phyloP scores from a whole-genome alignment of 2,888 invertebrate species.

The Prenolepis imparis region DNA sequence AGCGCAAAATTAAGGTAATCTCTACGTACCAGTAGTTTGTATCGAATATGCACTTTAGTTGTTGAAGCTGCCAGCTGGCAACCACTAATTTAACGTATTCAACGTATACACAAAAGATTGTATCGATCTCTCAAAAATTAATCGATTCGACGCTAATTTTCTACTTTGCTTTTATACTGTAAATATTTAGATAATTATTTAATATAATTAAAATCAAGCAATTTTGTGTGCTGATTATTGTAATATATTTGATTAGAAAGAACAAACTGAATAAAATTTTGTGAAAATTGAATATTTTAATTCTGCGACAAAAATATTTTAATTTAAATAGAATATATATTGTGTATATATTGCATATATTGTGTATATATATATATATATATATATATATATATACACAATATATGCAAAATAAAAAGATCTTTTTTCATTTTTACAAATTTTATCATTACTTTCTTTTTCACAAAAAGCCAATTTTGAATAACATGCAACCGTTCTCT shows the following conservation, averaged over 20 bases:
- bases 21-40: conserved; percentile 69
- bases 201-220: background rate
- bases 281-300: conserved; percentile 27
- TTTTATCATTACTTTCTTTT: conserved; percentile 6
- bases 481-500: conserved; percentile 25
- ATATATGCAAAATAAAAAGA: too few species aligned
- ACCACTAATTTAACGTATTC: conserved; percentile 70
- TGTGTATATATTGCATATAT: too few species aligned
- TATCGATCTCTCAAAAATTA: background rate
- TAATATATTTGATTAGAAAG: conserved; percentile 15
- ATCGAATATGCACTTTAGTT: conserved; percentile 62
- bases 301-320: too few species aligned
- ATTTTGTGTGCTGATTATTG: background rate
- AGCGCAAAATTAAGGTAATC: conserved; percentile 73
- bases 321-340: too few species aligned
- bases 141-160: background rate
- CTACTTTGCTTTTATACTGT: background rate
- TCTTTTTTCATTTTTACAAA: conserved; percentile 15
- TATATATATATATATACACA: too few species aligned
- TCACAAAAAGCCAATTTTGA: conserved; percentile 23
- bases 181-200: background rate
- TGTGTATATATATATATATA: too few species aligned
- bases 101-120: conserved; percentile 45
- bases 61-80: conserved; percentile 66
- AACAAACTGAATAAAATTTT: background rate